Evolutionary conservation across 2,888 invertebrate genomes (phyloP).

Genomic region (Agonum fuliginosum): DNA sequence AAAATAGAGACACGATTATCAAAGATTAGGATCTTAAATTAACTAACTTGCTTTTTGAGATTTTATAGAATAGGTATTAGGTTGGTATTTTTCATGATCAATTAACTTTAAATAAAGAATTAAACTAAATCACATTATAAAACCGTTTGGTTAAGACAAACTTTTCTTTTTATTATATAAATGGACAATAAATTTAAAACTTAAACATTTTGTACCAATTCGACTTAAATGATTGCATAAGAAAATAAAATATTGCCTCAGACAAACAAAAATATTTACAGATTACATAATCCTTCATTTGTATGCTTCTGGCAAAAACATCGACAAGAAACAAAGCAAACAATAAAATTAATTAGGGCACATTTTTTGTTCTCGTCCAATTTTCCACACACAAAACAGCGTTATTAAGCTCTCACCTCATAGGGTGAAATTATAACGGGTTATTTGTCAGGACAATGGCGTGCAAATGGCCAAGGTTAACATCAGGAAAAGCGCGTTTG

Average conservation of each 20-base stretch:
- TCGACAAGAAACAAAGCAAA: constrained; percentile 32
- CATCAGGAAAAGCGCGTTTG: too few species aligned
- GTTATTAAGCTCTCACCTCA: neutral
- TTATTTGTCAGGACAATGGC: constrained; percentile 25
- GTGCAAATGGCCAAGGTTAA: constrained; percentile 8
- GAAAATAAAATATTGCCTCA: neutral
- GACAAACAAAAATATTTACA: constrained; percentile 2
- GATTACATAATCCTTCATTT: constrained; percentile 18
- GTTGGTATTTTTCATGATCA: too few species aligned
- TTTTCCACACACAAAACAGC: neutral
- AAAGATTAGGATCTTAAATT: too few species aligned
- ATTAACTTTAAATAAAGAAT: too few species aligned
- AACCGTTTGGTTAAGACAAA: too few species aligned
- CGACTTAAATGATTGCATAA: neutral
- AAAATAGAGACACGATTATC: too few species aligned
- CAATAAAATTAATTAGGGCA: constrained; percentile 29
- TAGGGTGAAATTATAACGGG: neutral
- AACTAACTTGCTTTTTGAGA: too few species aligned
- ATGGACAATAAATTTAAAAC: too few species aligned
- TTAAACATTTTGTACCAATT: neutral
- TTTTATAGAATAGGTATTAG: too few species aligned
- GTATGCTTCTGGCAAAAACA: constrained; percentile 5
- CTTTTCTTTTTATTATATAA: too few species aligned
- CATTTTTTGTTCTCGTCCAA: neutral
- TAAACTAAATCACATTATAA: too few species aligned